Percentiles rank a stretch among this genome's conserved stretches.
Conservation (phyloP, 2,113 vertebrate species). For the Sylvia atricapilla region DNA sequence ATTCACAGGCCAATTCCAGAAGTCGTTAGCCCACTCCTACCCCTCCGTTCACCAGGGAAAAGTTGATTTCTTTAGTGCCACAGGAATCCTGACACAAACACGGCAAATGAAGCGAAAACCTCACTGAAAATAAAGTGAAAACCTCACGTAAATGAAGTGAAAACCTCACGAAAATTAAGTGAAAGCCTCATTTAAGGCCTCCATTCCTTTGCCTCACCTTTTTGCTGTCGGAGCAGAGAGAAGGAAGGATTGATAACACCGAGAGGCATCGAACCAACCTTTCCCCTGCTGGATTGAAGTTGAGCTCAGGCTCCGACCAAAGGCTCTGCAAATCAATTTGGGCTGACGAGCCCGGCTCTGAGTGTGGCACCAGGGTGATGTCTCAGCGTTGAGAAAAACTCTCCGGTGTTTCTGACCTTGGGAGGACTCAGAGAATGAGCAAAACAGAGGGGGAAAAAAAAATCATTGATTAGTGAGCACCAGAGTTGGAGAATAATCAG, state of each 20-base stretch:
- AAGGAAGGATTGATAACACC: background rate
- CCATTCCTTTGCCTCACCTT: background rate
- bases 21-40: background rate
- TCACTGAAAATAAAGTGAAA: background rate
- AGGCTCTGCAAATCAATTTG: conserved; percentile 38
- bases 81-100: background rate
- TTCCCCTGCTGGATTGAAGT: background rate
- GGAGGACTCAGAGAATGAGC: background rate
- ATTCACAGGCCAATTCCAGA: background rate
- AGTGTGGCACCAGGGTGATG: background rate
- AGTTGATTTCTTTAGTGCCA: background rate
- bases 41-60: background rate
- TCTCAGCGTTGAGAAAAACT: background rate
- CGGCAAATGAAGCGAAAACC: background rate
- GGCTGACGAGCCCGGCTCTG: background rate
- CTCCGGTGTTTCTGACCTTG: conserved; percentile 7
- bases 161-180: background rate
- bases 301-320: conserved; percentile 4
- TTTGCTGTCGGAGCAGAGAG: background rate
- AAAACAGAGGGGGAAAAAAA: background rate
- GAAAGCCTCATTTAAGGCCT: background rate
- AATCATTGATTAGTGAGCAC: background rate
- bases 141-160: background rate
- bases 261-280: conserved; percentile 7
- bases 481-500: background rate